Percentiles rank a stretch among this genome's conserved stretches.
phyloP scores from a whole-genome alignment of 2,888 invertebrate species.

The Diarsia rubi region DNA sequence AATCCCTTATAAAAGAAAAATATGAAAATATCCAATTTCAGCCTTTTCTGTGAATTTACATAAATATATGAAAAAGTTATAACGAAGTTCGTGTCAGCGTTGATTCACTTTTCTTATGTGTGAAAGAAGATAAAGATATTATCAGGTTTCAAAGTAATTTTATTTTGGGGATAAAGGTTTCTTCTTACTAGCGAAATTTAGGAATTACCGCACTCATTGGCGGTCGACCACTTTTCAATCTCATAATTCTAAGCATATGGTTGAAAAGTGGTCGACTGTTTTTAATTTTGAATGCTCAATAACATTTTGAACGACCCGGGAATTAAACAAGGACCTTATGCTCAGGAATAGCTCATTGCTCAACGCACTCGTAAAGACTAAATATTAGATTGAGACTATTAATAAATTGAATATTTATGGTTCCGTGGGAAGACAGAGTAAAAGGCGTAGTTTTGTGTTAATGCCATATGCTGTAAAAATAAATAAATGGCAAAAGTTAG shows the following conservation, averaged over 20 bases:
- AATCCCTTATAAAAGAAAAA: conserved; percentile 26
- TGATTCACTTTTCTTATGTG: conserved; percentile 43
- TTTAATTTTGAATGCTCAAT: too few species aligned
- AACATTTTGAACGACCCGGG: too few species aligned
- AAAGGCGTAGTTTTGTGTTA: too few species aligned
- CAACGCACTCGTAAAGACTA: too few species aligned
- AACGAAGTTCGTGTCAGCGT: conserved; percentile 46
- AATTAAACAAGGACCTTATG: too few species aligned
- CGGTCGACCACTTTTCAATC: not conserved
- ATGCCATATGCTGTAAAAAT: too few species aligned
- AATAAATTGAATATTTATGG: too few species aligned
- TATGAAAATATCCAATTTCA: conserved; percentile 52
- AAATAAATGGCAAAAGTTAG: not conserved
- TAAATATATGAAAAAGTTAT: conserved; percentile 60
- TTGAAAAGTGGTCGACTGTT: not conserved
- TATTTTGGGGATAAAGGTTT: conserved; percentile 4
- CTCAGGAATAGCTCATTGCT: too few species aligned
- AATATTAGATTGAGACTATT: too few species aligned
- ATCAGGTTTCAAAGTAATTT: conserved; percentile 1
- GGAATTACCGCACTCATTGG: not conserved
- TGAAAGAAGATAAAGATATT: conserved; percentile 12
- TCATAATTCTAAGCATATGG: not conserved
- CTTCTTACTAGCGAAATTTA: not conserved
- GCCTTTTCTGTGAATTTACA: conserved; percentile 47
- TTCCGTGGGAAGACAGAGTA: too few species aligned